phyloP scores from a whole-genome alignment of 2,888 invertebrate genomes.

The Patella depressa region DNA sequence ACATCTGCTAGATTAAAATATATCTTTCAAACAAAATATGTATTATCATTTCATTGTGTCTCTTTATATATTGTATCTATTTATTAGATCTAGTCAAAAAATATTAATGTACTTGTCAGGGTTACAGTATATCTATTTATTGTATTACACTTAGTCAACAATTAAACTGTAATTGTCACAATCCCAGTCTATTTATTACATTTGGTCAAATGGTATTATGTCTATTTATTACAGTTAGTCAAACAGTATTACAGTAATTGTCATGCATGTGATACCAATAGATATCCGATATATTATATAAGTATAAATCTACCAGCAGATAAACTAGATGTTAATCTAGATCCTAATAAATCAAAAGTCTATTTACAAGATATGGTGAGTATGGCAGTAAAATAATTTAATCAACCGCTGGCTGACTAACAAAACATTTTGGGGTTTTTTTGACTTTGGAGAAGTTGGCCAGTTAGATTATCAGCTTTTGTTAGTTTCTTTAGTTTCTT shows the following conservation, averaged over 20 bases:
- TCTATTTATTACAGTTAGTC: constrained; percentile 70
- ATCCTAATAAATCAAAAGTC: constrained; percentile 77
- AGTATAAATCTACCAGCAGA: constrained; percentile 71
- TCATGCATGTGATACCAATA: constrained; percentile 60
- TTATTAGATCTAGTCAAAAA: no score
- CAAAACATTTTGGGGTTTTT: no score
- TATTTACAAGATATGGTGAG: constrained; percentile 74
- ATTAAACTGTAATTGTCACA: not conserved
- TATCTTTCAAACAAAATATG: no score
- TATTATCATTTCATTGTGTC: no score
- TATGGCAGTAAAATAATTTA: no score
- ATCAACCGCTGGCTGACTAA: no score
- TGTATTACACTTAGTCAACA: not conserved
- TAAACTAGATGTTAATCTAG: constrained; percentile 76
- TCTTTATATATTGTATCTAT: no score
- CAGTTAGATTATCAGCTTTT: no score
- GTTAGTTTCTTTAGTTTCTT: no score
- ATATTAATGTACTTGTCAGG: not conserved
- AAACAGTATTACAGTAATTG: constrained; percentile 69
- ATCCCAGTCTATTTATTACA: constrained; percentile 53
- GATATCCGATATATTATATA: constrained; percentile 73
- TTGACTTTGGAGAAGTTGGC: no score
- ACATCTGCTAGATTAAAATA: no score
- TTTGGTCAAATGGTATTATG: constrained; percentile 67
- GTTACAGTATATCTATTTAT: not conserved